Conservation (phyloP, 2,888 invertebrate genomes). For the Drosophila niveifrons region DNA sequence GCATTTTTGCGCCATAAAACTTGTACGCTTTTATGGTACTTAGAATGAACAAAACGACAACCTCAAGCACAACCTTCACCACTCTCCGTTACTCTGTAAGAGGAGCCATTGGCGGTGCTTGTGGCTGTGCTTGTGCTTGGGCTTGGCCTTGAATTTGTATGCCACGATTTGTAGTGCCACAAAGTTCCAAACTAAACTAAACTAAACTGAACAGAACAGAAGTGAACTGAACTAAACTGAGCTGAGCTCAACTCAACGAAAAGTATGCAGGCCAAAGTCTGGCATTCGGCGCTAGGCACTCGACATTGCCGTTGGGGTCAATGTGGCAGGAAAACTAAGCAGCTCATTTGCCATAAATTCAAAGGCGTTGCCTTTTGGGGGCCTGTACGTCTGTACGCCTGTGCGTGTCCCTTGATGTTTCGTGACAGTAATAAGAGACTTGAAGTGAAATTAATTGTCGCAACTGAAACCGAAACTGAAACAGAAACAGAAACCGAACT, state of each 20-base stretch:
- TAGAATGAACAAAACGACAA: constrained; percentile 68
- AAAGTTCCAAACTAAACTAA: constrained; percentile 60
- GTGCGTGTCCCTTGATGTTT: constrained; percentile 74
- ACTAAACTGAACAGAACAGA: constrained; percentile 20
- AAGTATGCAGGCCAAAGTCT: constrained; percentile 47
- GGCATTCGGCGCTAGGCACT: constrained; percentile 7
- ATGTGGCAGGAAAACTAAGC: constrained; percentile 51
- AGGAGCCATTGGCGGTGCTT: constrained; percentile 15
- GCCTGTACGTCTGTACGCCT: constrained; percentile 42
- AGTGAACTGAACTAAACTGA: constrained; percentile 9
- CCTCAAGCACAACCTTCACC: constrained; percentile 17
- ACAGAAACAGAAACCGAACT: constrained; percentile 28
- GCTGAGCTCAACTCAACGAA: constrained; percentile 9
- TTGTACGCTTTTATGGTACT: constrained; percentile 76
- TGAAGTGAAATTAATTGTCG: constrained; percentile 79
- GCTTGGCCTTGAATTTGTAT: constrained; percentile 65
- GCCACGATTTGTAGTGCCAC: constrained; percentile 53
- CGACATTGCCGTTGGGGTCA: constrained; percentile 28
- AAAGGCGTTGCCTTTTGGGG: constrained; percentile 53
- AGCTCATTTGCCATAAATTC: constrained; percentile 69
- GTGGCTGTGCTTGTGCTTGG: constrained; percentile 6
- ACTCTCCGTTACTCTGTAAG: neutral
- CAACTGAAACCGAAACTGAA: constrained; percentile 49
- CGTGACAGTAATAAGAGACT: constrained; percentile 73
- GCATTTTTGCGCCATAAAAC: constrained; percentile 67